Base-by-base conservation (phyloP, 2,113 vertebrate genomes). In the Chloropsis cyanopogon region DNA sequence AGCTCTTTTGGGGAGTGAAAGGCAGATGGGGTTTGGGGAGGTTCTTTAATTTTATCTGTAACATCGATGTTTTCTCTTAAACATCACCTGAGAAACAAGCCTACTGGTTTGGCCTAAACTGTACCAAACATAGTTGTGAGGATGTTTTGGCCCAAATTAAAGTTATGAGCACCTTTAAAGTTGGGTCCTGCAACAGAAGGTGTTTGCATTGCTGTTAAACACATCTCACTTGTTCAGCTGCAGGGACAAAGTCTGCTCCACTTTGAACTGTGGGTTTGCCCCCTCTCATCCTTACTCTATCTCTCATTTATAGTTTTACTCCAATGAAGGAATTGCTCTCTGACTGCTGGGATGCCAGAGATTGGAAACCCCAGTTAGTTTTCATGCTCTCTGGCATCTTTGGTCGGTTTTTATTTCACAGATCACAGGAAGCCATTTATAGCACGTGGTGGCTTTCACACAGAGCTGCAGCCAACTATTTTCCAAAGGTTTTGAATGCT, bases 401-500 rank as follows among this genome's bases (percentile, higher is more conserved):
- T 73, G 20, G 59, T 80, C 14, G 4, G 18, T 77, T 95, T 95
- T 87, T 87, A 69, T 86, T 87, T 95, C 53, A 52, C 70, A 61
- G 46, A 82, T 88, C 54, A 88, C 85, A 63, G 42, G 47, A 70
- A 85, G 46, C 46, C 73, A 61, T 79, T 79, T 82, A 14, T 44
- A 85, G 53, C 41, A n/a, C 0, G 0, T 29, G 52, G 44, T 57
- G 61, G 41, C 54, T 93, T 92, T 93, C 82, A 90, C 21, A 80
- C 2, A 41, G 78, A 88, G 71, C 78, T 92, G 47, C 31, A 77
- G 71, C 33, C 75, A 91, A 31, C 66, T 83, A 2, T 90, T 83
- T 86, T 92, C 87, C 82, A 41, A 60, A 88, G 68, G 44, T 66
- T 95, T 88, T 68, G 47, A 83, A 41, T 95, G 63, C 71, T 83